Percentiles rank a stretch among this genome's conserved stretches.
phyloP scores from a whole-genome alignment of 1,140 invertebrate species.

The Reticulitermes speratus region DNA sequence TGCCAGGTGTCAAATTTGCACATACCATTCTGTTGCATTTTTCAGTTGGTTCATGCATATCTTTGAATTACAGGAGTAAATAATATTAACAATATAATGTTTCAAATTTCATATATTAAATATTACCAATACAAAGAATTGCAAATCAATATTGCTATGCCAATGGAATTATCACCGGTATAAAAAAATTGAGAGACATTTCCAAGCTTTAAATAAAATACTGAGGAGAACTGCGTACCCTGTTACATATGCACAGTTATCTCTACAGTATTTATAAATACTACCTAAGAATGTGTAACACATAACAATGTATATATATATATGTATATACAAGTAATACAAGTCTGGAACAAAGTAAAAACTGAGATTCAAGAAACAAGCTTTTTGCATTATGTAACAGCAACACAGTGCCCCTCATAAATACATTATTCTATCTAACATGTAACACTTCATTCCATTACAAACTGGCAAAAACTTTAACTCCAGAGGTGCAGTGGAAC shows the following conservation, averaged over 20 bases:
- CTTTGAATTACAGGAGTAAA: conserved; percentile 5
- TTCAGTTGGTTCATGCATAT: background rate
- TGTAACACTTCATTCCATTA: background rate
- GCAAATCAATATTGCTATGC: conserved; percentile 22
- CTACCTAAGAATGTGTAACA: background rate
- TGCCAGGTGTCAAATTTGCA: background rate
- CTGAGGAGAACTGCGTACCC: conserved; percentile 14
- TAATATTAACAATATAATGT: conserved; percentile 17
- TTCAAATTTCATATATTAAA: conserved; percentile 26
- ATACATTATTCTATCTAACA: background rate
- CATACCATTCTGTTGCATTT: background rate
- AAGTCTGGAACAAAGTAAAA: background rate
- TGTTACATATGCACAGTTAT: background rate
- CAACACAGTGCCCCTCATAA: background rate
- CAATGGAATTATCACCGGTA: background rate
- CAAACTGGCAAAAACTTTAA: background rate
- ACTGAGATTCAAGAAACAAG: conserved; percentile 2
- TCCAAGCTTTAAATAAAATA: conserved; percentile 18
- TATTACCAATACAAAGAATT: conserved; percentile 26
- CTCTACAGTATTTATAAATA: conserved; percentile 17
- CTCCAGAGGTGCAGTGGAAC: conserved; percentile 2
- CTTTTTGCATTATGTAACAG: background rate
- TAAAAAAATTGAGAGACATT: background rate
- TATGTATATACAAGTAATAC: background rate
- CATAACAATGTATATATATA: background rate